Percentiles rank a stretch among this genome's conserved stretches.
These are phyloP conservation scores for Globicephala melas DNA, from an alignment of 2,113 vertebrate species.

Conservation along the genomic window DNA sequence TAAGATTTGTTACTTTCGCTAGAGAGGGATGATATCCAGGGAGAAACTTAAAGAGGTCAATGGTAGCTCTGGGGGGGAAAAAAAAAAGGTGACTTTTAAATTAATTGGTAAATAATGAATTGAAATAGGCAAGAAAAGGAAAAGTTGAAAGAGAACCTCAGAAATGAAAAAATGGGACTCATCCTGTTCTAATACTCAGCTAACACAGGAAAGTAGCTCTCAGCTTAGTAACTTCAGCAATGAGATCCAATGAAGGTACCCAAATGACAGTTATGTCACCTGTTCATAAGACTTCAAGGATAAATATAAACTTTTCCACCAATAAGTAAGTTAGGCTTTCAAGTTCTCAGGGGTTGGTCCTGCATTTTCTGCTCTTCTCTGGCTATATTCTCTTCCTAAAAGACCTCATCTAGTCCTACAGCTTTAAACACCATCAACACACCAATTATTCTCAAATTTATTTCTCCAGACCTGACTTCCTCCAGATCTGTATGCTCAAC, in stretches of 20 bases:
- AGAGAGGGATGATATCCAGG: neutral
- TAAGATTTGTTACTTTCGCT: neutral
- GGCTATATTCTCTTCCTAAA: neutral
- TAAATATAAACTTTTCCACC: neutral
- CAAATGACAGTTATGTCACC: neutral
- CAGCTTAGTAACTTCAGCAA: neutral
- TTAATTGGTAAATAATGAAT: slow-evolving; percentile 22
- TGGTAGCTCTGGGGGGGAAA: neutral
- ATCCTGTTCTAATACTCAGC: neutral
- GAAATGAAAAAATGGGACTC: neutral
- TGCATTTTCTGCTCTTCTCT: slow-evolving; percentile 5
- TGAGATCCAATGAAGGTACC: neutral
- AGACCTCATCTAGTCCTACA: neutral
- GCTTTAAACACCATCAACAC: neutral
- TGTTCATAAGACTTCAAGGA: neutral
- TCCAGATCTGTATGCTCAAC: neutral
- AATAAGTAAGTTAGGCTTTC: neutral
- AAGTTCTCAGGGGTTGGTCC: neutral
- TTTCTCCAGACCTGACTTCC: slow-evolving; percentile 9
- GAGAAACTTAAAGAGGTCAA: neutral
- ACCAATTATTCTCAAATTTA: slow-evolving; percentile 9
- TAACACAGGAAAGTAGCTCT: neutral
- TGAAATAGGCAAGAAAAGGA: neutral
- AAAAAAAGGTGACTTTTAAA: slow-evolving; percentile 27
- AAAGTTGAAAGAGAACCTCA: slow-evolving; percentile 5